phyloP scores from a whole-genome alignment of 2,797 vertebrate species.

The Gallinago stenura region DNA sequence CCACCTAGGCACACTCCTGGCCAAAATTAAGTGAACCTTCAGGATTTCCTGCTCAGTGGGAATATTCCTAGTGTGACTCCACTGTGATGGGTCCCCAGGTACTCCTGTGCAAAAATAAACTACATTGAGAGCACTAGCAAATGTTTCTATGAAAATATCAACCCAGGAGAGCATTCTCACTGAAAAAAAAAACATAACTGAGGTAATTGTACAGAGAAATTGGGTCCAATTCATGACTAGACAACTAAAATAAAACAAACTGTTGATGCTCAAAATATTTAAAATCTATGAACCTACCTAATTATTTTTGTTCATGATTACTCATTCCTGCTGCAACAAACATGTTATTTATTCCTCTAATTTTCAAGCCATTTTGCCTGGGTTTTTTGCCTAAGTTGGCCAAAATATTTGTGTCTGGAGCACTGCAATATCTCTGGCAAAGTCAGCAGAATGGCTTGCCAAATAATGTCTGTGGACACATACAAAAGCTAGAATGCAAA shows the following conservation, averaged over 20 bases:
- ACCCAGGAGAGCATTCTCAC: background rate
- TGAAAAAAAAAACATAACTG: background rate
- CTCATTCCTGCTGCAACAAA: background rate
- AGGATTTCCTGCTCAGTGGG: background rate
- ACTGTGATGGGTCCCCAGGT: background rate
- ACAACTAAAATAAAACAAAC: constrained; percentile 11
- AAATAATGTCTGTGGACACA: background rate
- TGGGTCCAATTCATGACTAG: background rate
- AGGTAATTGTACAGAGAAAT: background rate
- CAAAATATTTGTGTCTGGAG: background rate
- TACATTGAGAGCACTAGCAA: background rate
- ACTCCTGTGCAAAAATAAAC: background rate
- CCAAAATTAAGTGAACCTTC: background rate
- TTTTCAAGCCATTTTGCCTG: constrained; percentile 4
- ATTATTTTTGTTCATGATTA: background rate
- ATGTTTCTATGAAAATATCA: background rate
- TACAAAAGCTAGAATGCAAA: background rate
- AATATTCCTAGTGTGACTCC: background rate
- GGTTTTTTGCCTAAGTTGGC: background rate
- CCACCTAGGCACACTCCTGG: background rate
- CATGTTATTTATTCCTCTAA: background rate
- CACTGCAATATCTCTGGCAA: background rate
- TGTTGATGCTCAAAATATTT: background rate
- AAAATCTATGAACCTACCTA: background rate
- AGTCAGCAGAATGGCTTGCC: background rate